Conservation (phyloP, 2,888 invertebrate genomes). For the Nemapogon koenigi region DNA sequence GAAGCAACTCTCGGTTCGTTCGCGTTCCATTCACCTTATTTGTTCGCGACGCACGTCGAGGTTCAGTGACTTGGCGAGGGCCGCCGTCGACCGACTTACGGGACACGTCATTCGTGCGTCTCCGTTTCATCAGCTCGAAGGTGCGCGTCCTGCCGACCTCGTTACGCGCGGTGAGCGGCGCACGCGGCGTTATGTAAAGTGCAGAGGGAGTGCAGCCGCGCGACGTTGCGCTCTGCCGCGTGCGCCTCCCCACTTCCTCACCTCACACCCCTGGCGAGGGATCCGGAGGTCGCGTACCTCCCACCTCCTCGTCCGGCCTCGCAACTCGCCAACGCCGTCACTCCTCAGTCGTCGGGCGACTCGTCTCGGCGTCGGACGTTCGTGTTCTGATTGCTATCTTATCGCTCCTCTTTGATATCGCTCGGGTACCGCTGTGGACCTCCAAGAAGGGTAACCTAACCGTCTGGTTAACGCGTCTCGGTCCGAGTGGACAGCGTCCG, state of each 20-base stretch:
- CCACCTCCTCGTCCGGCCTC: constrained; percentile 47
- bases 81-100: constrained; percentile 38
- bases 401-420: constrained; percentile 13
- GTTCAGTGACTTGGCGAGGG: constrained; percentile 50
- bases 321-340: constrained; percentile 27
- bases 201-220: constrained; percentile 42
- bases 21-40: constrained; percentile 63
- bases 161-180: constrained; percentile 20
- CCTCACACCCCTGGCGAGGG: constrained; percentile 33
- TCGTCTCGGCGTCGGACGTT: constrained; percentile 48
- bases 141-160: constrained; percentile 23
- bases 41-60: constrained; percentile 42
- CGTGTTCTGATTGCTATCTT: constrained; percentile 8
- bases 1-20: constrained; percentile 41
- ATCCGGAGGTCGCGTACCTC: constrained; percentile 52
- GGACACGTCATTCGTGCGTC: constrained; percentile 51
- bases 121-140: constrained; percentile 38
- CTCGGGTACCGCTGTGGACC: constrained; percentile 11
- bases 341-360: constrained; percentile 56
- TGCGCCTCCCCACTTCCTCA: constrained; percentile 32
- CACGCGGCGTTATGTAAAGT: constrained; percentile 56
- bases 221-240: constrained; percentile 57
- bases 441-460: not conserved
- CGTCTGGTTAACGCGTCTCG: not conserved
- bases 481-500: constrained; percentile 33